phyloP scores from a whole-genome alignment of 1,140 invertebrate genomes.

The Ceratosolen fusciceps region DNA sequence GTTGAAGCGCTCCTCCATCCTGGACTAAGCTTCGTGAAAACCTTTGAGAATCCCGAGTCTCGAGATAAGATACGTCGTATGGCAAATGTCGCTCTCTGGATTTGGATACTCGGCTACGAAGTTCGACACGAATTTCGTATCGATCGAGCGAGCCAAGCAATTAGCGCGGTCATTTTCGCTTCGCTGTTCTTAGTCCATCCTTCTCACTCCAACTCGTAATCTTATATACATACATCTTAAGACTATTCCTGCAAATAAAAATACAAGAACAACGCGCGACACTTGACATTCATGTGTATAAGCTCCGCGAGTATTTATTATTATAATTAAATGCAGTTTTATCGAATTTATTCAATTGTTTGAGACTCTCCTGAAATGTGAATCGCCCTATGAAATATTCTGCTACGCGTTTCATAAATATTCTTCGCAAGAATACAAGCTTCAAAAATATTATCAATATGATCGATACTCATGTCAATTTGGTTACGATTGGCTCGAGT shows the following conservation, averaged over 20 bases:
- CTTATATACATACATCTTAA: too few species aligned
- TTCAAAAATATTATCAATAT: not conserved
- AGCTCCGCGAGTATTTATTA: too few species aligned
- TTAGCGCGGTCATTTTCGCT: too few species aligned
- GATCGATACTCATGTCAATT: not conserved
- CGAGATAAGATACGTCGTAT: not conserved
- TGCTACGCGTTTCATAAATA: not conserved
- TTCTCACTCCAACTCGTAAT: too few species aligned
- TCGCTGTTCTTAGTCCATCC: too few species aligned
- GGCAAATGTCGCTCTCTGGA: not conserved
- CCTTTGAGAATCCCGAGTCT: not conserved
- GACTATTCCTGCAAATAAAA: too few species aligned
- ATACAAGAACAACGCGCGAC: too few species aligned
- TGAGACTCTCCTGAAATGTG: not conserved
- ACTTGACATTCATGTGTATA: too few species aligned
- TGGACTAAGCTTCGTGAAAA: not conserved
- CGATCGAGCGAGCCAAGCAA: too few species aligned
- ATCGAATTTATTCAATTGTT: not conserved
- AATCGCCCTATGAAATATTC: not conserved
- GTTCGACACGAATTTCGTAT: too few species aligned
- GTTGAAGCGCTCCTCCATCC: too few species aligned
- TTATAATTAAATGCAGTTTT: slow-evolving; percentile 4
- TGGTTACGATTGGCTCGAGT: not conserved
- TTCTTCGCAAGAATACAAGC: not conserved
- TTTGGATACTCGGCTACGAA: too few species aligned